A percentile compares a stretch with the other conserved stretches of the same genome.
Evolutionary conservation across 2,888 invertebrate genomes (phyloP).

Genomic region (Sphaerophoria taeniata): DNA sequence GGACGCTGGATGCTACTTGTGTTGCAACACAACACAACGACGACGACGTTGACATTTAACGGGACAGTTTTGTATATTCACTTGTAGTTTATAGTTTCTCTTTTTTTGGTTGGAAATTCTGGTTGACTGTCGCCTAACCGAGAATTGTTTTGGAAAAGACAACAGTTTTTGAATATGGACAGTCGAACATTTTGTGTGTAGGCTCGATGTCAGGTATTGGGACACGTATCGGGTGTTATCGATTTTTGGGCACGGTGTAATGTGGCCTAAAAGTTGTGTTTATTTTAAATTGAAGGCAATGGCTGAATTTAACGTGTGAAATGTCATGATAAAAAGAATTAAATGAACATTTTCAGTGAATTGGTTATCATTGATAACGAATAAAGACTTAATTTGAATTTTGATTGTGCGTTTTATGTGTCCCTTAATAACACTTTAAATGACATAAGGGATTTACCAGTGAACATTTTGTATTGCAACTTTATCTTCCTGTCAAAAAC

Average conservation of each 20-base stretch:
- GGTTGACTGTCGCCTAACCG: slow-evolving; percentile 59
- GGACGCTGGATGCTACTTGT: slow-evolving; percentile 17
- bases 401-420: no score
- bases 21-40: slow-evolving; percentile 21
- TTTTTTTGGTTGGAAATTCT: slow-evolving; percentile 35
- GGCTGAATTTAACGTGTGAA: slow-evolving; percentile 14
- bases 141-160: slow-evolving; percentile 56
- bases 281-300: slow-evolving; percentile 30
- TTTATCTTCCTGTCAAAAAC: no score
- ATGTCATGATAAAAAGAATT: slow-evolving; percentile 21
- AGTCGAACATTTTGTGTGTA: slow-evolving; percentile 15
- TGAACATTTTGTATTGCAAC: no score
- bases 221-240: slow-evolving; percentile 12
- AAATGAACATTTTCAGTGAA: neutral
- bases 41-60: slow-evolving; percentile 21
- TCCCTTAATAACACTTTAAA: no score
- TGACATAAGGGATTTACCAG: no score
- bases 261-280: neutral
- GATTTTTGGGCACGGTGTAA: neutral
- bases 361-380: slow-evolving; percentile 1
- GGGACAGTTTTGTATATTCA: slow-evolving; percentile 35
- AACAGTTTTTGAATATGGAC: slow-evolving; percentile 37
- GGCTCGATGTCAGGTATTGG: slow-evolving; percentile 38
- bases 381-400: neutral
- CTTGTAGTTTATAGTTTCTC: slow-evolving; percentile 65